phyloP scores from a whole-genome alignment of 2,888 invertebrate species.

The Lasius platythorax region DNA sequence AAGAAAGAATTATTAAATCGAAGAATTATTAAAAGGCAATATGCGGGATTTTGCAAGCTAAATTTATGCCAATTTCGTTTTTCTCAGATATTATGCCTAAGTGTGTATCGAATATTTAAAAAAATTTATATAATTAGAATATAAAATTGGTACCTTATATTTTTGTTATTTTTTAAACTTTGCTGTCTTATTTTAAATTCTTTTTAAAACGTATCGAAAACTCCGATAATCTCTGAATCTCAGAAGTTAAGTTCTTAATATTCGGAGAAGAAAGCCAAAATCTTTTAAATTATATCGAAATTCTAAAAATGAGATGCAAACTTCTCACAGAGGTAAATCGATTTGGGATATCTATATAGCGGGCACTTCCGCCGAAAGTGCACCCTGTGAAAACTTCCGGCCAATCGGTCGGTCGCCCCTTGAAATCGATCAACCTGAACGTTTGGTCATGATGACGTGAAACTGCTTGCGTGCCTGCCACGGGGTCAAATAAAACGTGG shows the following conservation, averaged over 20 bases:
- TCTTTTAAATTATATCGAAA: constrained; percentile 2
- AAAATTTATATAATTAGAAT: neutral
- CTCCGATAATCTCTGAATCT: neutral
- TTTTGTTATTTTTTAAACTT: neutral
- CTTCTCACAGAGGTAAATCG: constrained; percentile 12
- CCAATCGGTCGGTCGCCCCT: constrained; percentile 35
- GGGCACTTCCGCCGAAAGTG: constrained; percentile 52
- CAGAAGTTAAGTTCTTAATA: neutral
- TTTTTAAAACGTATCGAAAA: neutral
- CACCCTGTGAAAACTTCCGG: constrained; percentile 57
- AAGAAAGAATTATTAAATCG: neutral
- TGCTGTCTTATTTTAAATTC: neutral
- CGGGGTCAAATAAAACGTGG: constrained; percentile 20
- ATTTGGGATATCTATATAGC: neutral
- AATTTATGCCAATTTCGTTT: constrained; percentile 3
- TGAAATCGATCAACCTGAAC: constrained; percentile 60
- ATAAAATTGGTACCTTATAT: neutral
- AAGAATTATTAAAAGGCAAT: constrained; percentile 1
- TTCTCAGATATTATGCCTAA: neutral
- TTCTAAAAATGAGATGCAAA: constrained; percentile 19
- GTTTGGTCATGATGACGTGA: constrained; percentile 29
- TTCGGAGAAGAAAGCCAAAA: neutral
- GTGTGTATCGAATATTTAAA: neutral
- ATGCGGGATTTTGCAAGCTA: neutral
- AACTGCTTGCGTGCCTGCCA: constrained; percentile 15